These are phyloP conservation scores for Colossoma macropomum DNA, from an alignment of 2,113 vertebrate genomes.

Conservation along the genomic window DNA sequence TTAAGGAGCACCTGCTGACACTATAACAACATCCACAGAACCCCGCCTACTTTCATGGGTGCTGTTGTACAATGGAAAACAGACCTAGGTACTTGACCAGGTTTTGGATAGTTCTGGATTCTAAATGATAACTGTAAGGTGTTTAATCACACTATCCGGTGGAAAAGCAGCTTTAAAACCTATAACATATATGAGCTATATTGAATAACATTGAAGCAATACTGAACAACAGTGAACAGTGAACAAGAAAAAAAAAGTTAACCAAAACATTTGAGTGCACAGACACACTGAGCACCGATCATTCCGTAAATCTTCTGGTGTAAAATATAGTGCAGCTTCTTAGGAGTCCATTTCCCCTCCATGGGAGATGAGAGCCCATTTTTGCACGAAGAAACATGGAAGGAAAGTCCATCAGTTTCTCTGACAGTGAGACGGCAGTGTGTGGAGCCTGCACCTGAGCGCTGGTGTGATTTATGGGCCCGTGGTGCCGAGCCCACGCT, in stretches of 20 bases:
- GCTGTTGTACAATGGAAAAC: background rate
- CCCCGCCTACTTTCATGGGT: background rate
- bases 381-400: constrained; percentile 59
- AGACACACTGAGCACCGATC: background rate
- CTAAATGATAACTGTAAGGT: background rate
- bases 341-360: constrained; percentile 32
- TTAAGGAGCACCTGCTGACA: no score
- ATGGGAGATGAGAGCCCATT: constrained; percentile 21
- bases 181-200: background rate
- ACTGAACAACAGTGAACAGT: no score
- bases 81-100: no score
- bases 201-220: no score
- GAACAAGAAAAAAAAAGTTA: background rate
- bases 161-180: background rate
- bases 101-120: background rate
- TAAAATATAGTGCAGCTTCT: constrained; percentile 18
- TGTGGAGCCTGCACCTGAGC: constrained; percentile 77
- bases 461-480: constrained; percentile 78
- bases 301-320: background rate
- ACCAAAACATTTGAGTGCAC: background rate
- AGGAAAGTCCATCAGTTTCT: constrained; percentile 70
- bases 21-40: background rate
- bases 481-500: constrained; percentile 71
- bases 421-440: constrained; percentile 75
- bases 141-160: background rate